phyloP scores from a whole-genome alignment of 2,113 vertebrate species.

The Myxocyprinus asiaticus region DNA sequence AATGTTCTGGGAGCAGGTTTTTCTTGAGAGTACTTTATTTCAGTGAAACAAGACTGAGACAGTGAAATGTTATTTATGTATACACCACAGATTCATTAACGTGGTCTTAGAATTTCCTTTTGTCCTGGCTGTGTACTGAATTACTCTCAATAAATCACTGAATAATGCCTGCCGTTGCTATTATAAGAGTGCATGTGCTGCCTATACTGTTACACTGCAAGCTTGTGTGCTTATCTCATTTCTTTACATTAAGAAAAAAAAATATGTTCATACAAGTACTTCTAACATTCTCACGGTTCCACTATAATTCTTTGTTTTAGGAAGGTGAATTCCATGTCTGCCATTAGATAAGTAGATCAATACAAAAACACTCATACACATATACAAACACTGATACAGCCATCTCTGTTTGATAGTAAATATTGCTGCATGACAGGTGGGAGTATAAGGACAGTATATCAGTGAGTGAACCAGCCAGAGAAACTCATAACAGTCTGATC shows the following conservation, averaged over 20 bases:
- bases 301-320: not conserved
- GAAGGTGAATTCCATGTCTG: not conserved
- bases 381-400: not conserved
- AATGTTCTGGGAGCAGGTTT: constrained; percentile 3
- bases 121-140: not conserved
- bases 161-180: not conserved
- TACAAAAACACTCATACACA: not conserved
- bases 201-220: not conserved
- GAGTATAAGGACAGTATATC: not conserved
- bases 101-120: constrained; percentile 30
- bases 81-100: constrained; percentile 18
- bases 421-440: not conserved
- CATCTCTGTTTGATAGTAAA: constrained; percentile 34
- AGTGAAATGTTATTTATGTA: constrained; percentile 5
- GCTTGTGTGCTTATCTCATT: not conserved
- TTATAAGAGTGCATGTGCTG: no score
- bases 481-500: not conserved
- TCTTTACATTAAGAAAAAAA: not conserved
- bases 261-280: constrained; percentile 1
- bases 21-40: not conserved
- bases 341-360: not conserved
- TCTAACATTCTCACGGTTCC: not conserved
- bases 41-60: not conserved
- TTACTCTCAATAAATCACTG: constrained; percentile 31
- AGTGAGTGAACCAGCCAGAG: no score